Conservation (phyloP, 2,888 invertebrate species). For the Embidobia sp. region DNA sequence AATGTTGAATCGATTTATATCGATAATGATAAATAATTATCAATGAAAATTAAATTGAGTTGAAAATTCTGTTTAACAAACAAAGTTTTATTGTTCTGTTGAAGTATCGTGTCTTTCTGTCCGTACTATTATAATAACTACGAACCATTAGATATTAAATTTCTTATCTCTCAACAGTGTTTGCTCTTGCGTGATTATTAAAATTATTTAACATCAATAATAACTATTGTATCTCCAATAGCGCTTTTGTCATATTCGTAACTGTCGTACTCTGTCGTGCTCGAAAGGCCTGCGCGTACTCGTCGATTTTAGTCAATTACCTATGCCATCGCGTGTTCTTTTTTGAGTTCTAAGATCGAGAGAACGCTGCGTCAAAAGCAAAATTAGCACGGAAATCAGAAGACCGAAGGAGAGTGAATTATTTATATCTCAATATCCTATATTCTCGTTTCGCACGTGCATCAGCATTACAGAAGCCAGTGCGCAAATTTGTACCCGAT, state of each 20-base stretch:
- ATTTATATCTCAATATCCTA: constrained; percentile 47
- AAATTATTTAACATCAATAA: constrained; percentile 62
- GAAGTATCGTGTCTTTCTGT: constrained; percentile 39
- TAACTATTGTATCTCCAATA: constrained; percentile 60
- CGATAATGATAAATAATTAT: too few species aligned
- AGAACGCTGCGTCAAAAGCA: constrained; percentile 36
- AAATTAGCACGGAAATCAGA: constrained; percentile 37
- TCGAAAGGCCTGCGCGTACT: constrained; percentile 35
- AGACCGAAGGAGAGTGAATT: constrained; percentile 33
- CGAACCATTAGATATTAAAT: constrained; percentile 53
- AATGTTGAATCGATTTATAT: too few species aligned
- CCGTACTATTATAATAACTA: constrained; percentile 44
- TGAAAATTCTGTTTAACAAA: too few species aligned
- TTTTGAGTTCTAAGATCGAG: constrained; percentile 11
- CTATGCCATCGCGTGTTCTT: constrained; percentile 23
- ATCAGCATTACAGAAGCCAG: constrained; percentile 61
- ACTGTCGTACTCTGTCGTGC: too few species aligned
- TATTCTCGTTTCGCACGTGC: constrained; percentile 60
- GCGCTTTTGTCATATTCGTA: constrained; percentile 29
- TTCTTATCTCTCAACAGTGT: constrained; percentile 55
- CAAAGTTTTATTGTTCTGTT: constrained; percentile 53
- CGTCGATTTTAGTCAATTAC: constrained; percentile 28
- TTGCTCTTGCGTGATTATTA: constrained; percentile 54
- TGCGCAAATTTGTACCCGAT: constrained; percentile 69
- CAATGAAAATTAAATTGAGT: too few species aligned